Evolutionary conservation across 2,113 vertebrate species (phyloP).

Genomic region (Pipra filicauda): DNA sequence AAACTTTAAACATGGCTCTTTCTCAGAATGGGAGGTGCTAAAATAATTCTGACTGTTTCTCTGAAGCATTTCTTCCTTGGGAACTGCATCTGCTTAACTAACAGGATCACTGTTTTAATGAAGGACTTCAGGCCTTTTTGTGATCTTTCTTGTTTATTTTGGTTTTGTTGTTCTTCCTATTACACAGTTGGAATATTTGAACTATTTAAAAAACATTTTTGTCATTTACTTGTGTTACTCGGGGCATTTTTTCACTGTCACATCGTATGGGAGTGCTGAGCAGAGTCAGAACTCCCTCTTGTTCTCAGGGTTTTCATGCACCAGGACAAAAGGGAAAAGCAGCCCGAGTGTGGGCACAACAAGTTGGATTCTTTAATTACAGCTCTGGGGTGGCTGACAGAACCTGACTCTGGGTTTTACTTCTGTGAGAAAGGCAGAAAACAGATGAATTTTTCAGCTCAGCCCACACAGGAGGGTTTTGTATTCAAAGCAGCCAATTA

Average conservation of each 20-base stretch:
- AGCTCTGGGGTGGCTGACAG: not conserved
- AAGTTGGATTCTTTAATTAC: not conserved
- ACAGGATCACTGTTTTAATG: not conserved
- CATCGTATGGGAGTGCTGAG: not conserved
- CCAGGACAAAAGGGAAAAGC: not conserved
- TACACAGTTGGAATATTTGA: not conserved
- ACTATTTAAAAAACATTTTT: not conserved
- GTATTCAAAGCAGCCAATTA: not conserved
- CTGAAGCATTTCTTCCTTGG: not conserved
- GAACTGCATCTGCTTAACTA: not conserved
- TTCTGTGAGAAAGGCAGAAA: not conserved
- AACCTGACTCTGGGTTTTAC: not conserved
- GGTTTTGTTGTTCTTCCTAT: not conserved
- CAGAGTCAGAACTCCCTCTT: not conserved
- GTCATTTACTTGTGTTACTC: not conserved
- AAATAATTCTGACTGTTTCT: not conserved
- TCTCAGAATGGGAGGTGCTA: not conserved
- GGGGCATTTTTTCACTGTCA: not conserved
- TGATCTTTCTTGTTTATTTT: not conserved
- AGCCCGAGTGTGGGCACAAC: not conserved
- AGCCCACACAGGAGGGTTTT: not conserved
- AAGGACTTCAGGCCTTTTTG: not conserved
- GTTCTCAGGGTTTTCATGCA: not conserved
- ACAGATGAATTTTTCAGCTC: not conserved
- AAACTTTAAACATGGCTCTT: not conserved